Base-by-base conservation (phyloP, 2,888 invertebrate species). In the Brachyptera risi region DNA sequence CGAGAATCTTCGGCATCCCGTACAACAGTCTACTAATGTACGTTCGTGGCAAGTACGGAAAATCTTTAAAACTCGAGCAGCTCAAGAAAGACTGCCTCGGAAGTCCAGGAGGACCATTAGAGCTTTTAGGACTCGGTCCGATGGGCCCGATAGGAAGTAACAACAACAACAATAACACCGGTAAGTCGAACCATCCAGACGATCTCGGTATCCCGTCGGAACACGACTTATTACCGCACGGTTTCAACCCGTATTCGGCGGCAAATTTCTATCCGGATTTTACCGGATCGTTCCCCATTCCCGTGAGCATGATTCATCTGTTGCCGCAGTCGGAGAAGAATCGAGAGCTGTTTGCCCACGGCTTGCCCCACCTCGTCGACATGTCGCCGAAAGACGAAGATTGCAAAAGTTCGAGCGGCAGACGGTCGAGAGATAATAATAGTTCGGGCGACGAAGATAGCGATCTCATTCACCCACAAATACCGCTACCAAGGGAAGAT, bases 21-120 rank as follows among this genome's bases (percentile, higher is more conserved):
- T 93, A 93, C 82, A 93, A 93, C 78, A 92, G 92, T 49, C 80
- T 93, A 54, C 78, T 93, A 60, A 93, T 93, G 93, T 93, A 93
- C 78, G 93, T 93, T 26, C 83, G 93, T 50, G 93, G 93, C 58
- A 93, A 93, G 74, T 93, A 93, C 74, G 93, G 93, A n/a, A 93
- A 93, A 75, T 92, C 92, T 72, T 79, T 93, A 62, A 93, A 92
- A 71, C 78, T 93, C 65, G 93, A 93, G 71, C 90, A 92, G 74
- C 79, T 93, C 63, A 80, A 92, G 70, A 92, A 90, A 77, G 92
- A 92, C 75, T 92, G 92, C 75, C 90, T 90, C 73, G 90, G 88
- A 60, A 88, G 88, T 0, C 88, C 88, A 2, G 75, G 74, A n/a
- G 72, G 73, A 7, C 80, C 84, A 5, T 78, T 85, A 58, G 91